Percentiles rank a stretch among this genome's conserved stretches.
These are phyloP conservation scores for Rynchops niger DNA, from an alignment of 2,113 vertebrate species.

Conservation along the genomic window DNA sequence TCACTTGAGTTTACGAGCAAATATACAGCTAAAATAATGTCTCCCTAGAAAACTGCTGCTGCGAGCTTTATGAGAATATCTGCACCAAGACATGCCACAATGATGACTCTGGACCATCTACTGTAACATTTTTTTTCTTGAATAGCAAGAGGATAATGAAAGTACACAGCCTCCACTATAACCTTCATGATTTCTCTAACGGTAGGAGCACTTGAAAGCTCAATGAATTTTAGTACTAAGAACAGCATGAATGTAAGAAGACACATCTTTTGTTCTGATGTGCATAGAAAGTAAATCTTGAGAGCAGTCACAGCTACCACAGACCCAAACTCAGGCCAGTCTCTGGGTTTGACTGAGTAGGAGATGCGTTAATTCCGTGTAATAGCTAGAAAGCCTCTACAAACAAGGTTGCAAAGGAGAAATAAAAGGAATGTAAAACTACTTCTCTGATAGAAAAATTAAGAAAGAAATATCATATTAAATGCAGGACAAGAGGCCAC, in stretches of 20 bases:
- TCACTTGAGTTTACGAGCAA: neutral
- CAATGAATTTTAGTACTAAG: neutral
- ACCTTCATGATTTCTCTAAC: neutral
- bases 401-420: neutral
- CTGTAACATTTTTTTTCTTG: neutral
- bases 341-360: neutral
- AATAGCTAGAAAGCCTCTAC: neutral
- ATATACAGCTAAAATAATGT: neutral
- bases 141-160: neutral
- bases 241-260: neutral
- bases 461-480: neutral
- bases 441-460: neutral
- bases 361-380: neutral
- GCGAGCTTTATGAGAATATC: neutral
- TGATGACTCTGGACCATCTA: neutral
- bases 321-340: neutral
- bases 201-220: neutral
- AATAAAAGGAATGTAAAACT: neutral
- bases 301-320: neutral
- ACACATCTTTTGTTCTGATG: neutral
- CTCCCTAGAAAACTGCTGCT: neutral
- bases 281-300: neutral
- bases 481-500: neutral
- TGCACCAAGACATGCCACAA: neutral
- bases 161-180: neutral